A percentile compares a stretch with the other conserved stretches of the same genome.
These are phyloP conservation scores for Rhinatrema bivittatum DNA, from an alignment of 2,797 vertebrate genomes.

Conservation along the genomic window DNA sequence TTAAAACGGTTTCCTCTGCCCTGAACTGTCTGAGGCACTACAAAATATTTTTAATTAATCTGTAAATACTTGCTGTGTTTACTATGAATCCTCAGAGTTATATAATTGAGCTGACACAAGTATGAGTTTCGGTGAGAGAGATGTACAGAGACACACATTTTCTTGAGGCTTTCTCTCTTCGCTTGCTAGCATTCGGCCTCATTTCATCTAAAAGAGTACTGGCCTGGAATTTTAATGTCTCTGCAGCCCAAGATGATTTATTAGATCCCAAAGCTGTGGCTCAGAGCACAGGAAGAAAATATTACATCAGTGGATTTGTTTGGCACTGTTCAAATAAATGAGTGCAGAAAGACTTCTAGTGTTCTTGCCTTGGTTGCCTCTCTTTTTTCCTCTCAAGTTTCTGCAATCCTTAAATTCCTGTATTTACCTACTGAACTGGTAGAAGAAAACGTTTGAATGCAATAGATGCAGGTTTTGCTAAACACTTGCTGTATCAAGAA, in stretches of 20 bases:
- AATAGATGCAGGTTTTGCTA: no score
- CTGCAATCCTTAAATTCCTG: neutral
- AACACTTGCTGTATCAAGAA: no score
- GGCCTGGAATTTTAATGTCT: constrained; percentile 50
- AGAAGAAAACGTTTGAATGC: neutral
- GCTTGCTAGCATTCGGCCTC: constrained; percentile 25
- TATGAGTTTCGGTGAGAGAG: no score
- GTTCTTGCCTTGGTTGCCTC: neutral
- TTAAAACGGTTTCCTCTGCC: no score
- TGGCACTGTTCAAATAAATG: constrained; percentile 34
- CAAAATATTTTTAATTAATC: no score
- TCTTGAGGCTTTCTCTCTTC: neutral
- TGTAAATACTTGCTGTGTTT: no score
- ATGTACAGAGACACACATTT: no score
- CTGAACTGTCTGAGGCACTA: no score
- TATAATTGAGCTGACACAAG: no score
- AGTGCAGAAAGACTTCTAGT: constrained; percentile 33
- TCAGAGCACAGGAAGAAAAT: constrained; percentile 37
- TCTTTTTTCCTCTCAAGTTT: neutral
- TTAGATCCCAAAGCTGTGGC: constrained; percentile 36
- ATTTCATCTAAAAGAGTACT: constrained; percentile 31
- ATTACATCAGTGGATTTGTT: constrained; percentile 35
- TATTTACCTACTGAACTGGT: neutral
- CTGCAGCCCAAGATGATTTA: constrained; percentile 45
- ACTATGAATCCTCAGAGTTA: no score